Percentiles rank a stretch among this genome's conserved stretches.
These are phyloP conservation scores for Emmelina monodactyla DNA, from an alignment of 2,888 invertebrate genomes.

Conservation along the genomic window DNA sequence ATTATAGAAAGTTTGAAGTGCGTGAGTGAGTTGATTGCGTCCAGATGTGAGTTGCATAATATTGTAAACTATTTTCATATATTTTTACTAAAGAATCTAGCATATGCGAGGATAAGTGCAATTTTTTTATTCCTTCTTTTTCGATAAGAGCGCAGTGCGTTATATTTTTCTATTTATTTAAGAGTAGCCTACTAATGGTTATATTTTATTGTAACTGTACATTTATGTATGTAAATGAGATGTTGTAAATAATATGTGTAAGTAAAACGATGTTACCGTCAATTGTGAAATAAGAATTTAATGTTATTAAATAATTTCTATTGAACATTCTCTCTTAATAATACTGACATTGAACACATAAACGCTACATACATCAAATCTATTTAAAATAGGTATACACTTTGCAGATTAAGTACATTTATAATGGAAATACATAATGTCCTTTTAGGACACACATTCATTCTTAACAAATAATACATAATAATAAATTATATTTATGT, in stretches of 20 bases:
- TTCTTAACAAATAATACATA: too few species aligned
- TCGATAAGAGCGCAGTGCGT: constrained; percentile 1
- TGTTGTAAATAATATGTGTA: constrained; percentile 63
- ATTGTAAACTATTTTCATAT: background rate
- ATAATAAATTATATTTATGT: too few species aligned
- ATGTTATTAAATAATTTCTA: constrained; percentile 67
- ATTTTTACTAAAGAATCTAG: background rate
- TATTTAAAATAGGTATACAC: too few species aligned
- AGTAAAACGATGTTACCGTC: constrained; percentile 67
- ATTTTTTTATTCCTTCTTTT: too few species aligned
- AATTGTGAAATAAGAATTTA: constrained; percentile 67
- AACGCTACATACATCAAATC: too few species aligned
- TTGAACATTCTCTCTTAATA: constrained; percentile 55
- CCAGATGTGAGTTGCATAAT: background rate
- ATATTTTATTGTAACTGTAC: constrained; percentile 21
- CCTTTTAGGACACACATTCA: too few species aligned
- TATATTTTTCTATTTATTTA: constrained; percentile 7
- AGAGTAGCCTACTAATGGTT: constrained; percentile 4
- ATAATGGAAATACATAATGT: too few species aligned
- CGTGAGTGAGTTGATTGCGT: background rate
- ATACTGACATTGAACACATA: constrained; percentile 62
- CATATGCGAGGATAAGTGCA: too few species aligned
- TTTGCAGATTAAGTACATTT: too few species aligned
- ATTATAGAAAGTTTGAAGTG: background rate
- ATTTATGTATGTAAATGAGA: constrained; percentile 38